These are phyloP conservation scores for Siphonodentalium dalli DNA, from an alignment of 2,888 invertebrate species.

Conservation along the genomic window DNA sequence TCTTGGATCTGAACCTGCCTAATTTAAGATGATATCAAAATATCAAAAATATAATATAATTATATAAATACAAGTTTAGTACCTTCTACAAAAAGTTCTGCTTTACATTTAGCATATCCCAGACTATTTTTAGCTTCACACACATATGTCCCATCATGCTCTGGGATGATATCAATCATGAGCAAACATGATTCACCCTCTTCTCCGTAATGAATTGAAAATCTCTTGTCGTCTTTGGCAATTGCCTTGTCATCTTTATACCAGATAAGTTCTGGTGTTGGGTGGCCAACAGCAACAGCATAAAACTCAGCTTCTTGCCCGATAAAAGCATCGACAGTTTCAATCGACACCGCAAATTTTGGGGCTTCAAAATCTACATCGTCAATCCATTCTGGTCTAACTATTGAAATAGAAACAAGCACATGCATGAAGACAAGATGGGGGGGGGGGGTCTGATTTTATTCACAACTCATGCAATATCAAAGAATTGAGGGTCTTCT, in stretches of 20 bases:
- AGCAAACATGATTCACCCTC: slow-evolving; percentile 47
- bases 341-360: slow-evolving; percentile 51
- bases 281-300: slow-evolving; percentile 55
- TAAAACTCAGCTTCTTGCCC: slow-evolving; percentile 48
- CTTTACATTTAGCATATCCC: slow-evolving; percentile 53
- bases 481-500: too few species aligned
- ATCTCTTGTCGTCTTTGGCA: slow-evolving; percentile 43
- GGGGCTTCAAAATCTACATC: slow-evolving; percentile 53
- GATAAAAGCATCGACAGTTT: slow-evolving; percentile 45
- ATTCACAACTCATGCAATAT: too few species aligned
- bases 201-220: slow-evolving; percentile 41
- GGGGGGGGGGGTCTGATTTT: too few species aligned
- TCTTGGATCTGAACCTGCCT: too few species aligned
- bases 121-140: slow-evolving; percentile 57
- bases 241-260: slow-evolving; percentile 51
- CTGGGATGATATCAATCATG: slow-evolving; percentile 52
- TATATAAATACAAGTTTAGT: too few species aligned
- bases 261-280: slow-evolving; percentile 58
- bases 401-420: too few species aligned
- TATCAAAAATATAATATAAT: too few species aligned
- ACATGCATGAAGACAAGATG: too few species aligned
- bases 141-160: slow-evolving; percentile 58
- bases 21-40: too few species aligned
- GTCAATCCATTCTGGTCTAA: too few species aligned
- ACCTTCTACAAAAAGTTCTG: slow-evolving; percentile 59